Percentiles rank a stretch among this genome's conserved stretches.
These are phyloP conservation scores for Pseudococcus jackbeardsleyi DNA, from an alignment of 2,888 invertebrate genomes.

Conservation along the genomic window DNA sequence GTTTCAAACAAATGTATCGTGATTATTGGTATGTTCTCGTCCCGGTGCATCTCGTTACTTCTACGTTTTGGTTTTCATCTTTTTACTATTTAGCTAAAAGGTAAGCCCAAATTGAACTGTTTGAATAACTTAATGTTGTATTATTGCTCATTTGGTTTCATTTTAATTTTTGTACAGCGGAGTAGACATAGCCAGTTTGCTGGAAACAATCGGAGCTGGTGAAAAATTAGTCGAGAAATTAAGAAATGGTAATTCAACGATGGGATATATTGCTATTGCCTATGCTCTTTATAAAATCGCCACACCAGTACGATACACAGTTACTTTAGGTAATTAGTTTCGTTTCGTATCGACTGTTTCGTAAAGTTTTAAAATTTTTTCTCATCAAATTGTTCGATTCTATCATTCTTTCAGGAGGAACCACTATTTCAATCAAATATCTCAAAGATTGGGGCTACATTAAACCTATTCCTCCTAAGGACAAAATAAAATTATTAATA, in stretches of 20 bases:
- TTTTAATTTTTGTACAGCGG: conserved; percentile 78
- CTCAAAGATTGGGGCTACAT: conserved; percentile 85
- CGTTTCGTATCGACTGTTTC: not conserved
- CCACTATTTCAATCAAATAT: conserved; percentile 86
- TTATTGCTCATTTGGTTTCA: not conserved
- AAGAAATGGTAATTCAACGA: conserved; percentile 75
- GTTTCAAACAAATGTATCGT: conserved; percentile 91
- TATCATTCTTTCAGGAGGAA: conserved; percentile 73
- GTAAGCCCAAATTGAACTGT: conserved; percentile 72
- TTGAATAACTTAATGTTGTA: too few relatives aligned
- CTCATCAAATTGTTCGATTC: too few relatives aligned
- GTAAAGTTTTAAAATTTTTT: not conserved
- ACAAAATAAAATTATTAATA: conserved; percentile 77
- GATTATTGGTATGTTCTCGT: conserved; percentile 97
- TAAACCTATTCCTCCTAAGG: conserved; percentile 79
- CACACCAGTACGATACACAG: conserved; percentile 91
- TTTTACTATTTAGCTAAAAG: conserved; percentile 90
- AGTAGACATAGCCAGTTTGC: conserved; percentile 84
- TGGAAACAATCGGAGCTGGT: conserved; percentile 84
- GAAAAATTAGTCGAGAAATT: conserved; percentile 84
- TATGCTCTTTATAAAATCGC: conserved; percentile 94
- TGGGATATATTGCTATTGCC: conserved; percentile 91
- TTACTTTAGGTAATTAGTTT: conserved; percentile 82
- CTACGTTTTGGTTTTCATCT: conserved; percentile 87
- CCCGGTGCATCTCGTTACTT: conserved; percentile 92